Base-by-base conservation (phyloP, 2,113 vertebrate genomes). In the Centropus bengalensis region DNA sequence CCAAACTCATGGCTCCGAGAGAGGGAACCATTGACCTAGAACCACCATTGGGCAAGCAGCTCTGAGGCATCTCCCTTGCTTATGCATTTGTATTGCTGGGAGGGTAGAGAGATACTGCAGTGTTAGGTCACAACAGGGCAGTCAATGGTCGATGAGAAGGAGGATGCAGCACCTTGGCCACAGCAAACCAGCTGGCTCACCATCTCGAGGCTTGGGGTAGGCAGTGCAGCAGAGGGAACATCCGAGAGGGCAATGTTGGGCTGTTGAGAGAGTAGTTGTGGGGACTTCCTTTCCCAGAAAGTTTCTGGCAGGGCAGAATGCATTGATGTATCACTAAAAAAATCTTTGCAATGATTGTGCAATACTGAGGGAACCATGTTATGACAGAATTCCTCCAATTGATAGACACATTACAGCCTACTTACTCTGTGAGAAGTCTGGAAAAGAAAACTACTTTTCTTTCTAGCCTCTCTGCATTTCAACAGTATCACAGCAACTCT, bases 201-300 rank as follows among this genome's bases (percentile, higher is more conserved):
- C 49, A 6, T 64, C 2, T 0, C 0, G 2, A 42, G 36, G 10
- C 33, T 22, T 11, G 3, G 33, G 2, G 19, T 17, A n/a, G 44
- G 60, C 32, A 4, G 32, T 28, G 52, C 1, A 2, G 49, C 49
- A 69, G 23, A 47, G 32, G 71, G 44, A 80, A 6, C 32, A 19
- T 32, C 28, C 30, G 60, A 44, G 38, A 30, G n/a, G 18, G 12
- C 38, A 77, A 7, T 0, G 2, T 42, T 44, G 58, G 12, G 13
- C 8, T 70, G 52, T 27, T 49, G 47, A 3, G 2, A 9, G 10
- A 27, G 42, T 21, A 55, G 12, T 47, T 30, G 14, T 47, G 59
- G 36, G 59, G 38, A 49, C 20, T 71, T 88, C 85, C 28, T 69
- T 73, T 58, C n/a, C 28, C 8, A 45, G 51, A 42, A 81, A 38